Evolutionary conservation across 2,797 vertebrate species (phyloP), one percentile per base, ranked within the genome.

Genomic region (Spinus olivaceus): DNA sequence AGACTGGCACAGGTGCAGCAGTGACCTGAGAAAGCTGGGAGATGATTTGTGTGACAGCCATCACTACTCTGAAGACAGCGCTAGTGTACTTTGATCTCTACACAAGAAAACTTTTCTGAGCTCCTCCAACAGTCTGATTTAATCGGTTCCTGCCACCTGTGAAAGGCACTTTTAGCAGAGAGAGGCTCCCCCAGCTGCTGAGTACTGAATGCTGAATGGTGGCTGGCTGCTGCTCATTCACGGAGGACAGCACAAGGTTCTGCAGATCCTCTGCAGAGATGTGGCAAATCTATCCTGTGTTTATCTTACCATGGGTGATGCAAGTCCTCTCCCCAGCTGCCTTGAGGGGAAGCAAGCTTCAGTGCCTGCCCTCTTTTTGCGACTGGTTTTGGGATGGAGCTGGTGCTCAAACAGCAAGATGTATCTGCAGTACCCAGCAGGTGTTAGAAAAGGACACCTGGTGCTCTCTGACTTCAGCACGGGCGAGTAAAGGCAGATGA

Each of bases 281-380:
- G 35, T 35, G 50, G 22, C n/a, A 46, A 57, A 56, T 21, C 53
- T 42, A 4, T 66, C 35, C 28, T 10, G 27, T 35, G 22, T 84
- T 76, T 80, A 23, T 50, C 28, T 73, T n/a, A 15, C 50, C 53
- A 20, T 4, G 28, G 56, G 18, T 6, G 19, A 37, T 67, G 33
- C 23, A 13, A 56, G 14, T 24, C 19, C 39, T 90, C 27, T 35
- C 71, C 42, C 7, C 13, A 28, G 14, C 2, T 70, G 76, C 61
- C 57, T 57, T 17, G 51, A 73, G 60, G 59, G 60, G 41, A 65
- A 47, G 44, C 12, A 79, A 54, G 44, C 0, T 10, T 4, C 6
- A 28, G n/a, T 0, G 0, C 19, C 86, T 72, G 54, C 59, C 33
- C 5, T 0, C 47, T 21, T 44, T 24, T 49, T 35, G 33, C 0